phyloP scores from a whole-genome alignment of 2,888 invertebrate genomes.

The Apodemia duryi region DNA sequence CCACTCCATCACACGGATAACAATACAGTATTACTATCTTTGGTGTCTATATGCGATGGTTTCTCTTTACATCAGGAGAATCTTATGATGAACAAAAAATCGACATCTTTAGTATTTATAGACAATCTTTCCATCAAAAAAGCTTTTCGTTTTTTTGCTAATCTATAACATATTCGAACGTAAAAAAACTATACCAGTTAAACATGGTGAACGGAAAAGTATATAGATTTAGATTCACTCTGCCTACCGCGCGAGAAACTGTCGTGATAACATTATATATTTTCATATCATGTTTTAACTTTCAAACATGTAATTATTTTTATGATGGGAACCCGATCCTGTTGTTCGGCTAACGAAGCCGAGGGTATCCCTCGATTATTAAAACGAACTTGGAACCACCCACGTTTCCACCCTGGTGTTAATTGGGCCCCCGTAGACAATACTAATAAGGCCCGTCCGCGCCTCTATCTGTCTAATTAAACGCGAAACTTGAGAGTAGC shows the following conservation, averaged over 20 bases:
- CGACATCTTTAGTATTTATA: no score
- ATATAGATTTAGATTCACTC: no score
- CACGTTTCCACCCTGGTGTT: conserved; percentile 72
- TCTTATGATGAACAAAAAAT: no score
- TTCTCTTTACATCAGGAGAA: no score
- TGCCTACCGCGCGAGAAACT: neutral
- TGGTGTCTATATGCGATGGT: no score
- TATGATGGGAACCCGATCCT: conserved; percentile 55
- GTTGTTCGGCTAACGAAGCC: conserved; percentile 74
- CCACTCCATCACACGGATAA: no score
- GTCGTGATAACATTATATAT: neutral
- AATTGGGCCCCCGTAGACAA: conserved; percentile 80
- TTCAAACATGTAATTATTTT: conserved; percentile 28
- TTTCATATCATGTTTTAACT: neutral
- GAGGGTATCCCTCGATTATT: conserved; percentile 76
- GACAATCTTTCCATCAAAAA: no score
- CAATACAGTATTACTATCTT: no score
- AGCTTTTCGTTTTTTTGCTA: no score
- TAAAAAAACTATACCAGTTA: no score
- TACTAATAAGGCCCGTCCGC: conserved; percentile 79
- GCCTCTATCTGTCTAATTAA: conserved; percentile 79
- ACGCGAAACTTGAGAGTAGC: conserved; percentile 79
- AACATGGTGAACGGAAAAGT: no score
- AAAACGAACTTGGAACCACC: conserved; percentile 73
- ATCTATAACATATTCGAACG: no score